Percentiles rank a stretch among this genome's conserved stretches.
These are phyloP conservation scores for Acrocera orbiculus DNA, from an alignment of 2,888 invertebrate species.

Conservation along the genomic window DNA sequence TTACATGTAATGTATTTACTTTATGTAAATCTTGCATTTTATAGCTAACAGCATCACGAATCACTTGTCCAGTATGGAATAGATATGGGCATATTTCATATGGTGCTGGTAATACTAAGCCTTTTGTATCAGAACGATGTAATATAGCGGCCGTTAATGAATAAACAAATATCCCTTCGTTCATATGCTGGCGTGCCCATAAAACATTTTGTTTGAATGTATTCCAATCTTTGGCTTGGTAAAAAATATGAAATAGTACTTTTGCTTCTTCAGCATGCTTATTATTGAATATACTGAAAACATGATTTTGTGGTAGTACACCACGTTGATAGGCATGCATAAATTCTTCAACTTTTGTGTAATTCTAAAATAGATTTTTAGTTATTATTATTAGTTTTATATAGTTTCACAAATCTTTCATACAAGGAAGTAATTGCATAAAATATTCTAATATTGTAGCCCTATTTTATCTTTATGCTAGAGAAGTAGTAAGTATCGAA, in stretches of 20 bases:
- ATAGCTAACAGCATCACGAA: conserved; percentile 42
- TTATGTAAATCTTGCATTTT: conserved; percentile 33
- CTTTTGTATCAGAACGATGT: conserved; percentile 44
- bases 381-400: too few relatives aligned
- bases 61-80: conserved; percentile 49
- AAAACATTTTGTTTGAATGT: conserved; percentile 51
- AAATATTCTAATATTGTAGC: too few relatives aligned
- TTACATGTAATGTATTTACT: conserved; percentile 16
- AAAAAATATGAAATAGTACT: conserved; percentile 44
- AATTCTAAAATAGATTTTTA: conserved; percentile 5
- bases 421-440: too few relatives aligned
- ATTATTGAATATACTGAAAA: conserved; percentile 36
- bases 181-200: conserved; percentile 47
- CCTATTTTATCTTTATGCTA: too few relatives aligned
- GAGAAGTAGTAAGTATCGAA: too few relatives aligned
- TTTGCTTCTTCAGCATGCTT: conserved; percentile 37
- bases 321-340: conserved; percentile 20
- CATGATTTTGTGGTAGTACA: conserved; percentile 36
- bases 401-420: too few relatives aligned
- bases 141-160: conserved; percentile 42
- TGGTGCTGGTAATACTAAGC: conserved; percentile 46
- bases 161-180: conserved; percentile 52
- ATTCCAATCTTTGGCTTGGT: conserved; percentile 50
- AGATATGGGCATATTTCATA: conserved; percentile 56
- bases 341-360: conserved; percentile 6